Evolutionary conservation across 2,888 invertebrate species (phyloP).

Genomic region (Anthophora plumipes): DNA sequence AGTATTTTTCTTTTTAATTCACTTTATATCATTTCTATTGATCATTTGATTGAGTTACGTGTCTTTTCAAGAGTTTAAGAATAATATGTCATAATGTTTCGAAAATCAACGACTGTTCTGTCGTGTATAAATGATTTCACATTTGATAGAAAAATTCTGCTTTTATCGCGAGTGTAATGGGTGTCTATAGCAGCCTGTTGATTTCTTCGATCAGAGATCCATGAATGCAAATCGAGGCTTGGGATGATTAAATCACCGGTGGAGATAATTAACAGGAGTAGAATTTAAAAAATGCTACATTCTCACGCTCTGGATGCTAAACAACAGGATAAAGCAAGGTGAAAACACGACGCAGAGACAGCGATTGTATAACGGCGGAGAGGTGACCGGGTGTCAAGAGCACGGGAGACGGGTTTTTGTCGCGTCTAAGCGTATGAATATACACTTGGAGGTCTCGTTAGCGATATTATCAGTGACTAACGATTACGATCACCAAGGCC

Average conservation of each 20-base stretch:
- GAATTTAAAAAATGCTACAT: conserved; percentile 10
- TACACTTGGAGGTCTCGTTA: conserved; percentile 73
- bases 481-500: conserved; percentile 75
- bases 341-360: conserved; percentile 27
- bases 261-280: conserved; percentile 19
- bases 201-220: not conserved
- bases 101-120: no score
- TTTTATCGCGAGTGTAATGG: no score
- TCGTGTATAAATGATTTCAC: no score
- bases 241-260: conserved; percentile 37
- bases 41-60: no score
- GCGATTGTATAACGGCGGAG: conserved; percentile 71
- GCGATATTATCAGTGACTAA: conserved; percentile 77
- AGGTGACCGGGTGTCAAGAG: conserved; percentile 76
- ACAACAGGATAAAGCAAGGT: conserved; percentile 30
- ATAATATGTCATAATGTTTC: no score
- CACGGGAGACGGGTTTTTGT: conserved; percentile 49
- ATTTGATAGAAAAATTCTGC: no score
- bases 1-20: no score
- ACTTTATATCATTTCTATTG: no score
- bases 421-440: conserved; percentile 25
- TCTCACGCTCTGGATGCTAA: conserved; percentile 44
- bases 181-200: no score
- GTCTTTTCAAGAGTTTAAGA: no score
- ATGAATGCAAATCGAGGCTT: conserved; percentile 19